Base-by-base conservation (phyloP, 2,113 vertebrate species). In the Stegostoma tigrinum region DNA sequence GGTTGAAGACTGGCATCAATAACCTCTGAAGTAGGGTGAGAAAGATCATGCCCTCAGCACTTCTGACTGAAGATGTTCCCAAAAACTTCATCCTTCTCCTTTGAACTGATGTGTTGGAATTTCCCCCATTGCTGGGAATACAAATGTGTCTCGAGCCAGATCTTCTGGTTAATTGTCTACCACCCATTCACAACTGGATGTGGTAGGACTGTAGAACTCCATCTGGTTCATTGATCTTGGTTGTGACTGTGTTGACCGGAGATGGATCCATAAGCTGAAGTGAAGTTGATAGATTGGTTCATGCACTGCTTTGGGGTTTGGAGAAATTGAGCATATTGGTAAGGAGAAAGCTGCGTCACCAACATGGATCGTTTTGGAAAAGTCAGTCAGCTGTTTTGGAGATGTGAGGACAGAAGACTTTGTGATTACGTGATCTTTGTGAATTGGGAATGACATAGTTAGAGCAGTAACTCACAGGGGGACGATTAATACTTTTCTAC, bases 401-500 rank as follows among this genome's bases (percentile, higher is more conserved):
- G 30, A 34, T 66, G 38, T 93, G 4, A 38, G 6, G n/a, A 38
- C 3, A n/a, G 61, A 61, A 66, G n/a, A 67, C 17, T 64, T 87
- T 87, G 45, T 48, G 83, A 48, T 86, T 86, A 42, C 78, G 15
- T 42, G n/a, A 42, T 38, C 52, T 90, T 15, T 55, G 55, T 91
- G 87, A n/a, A 30, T 30, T 34, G 61, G 52, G 52, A 90, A 90
- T 61, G 30, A 61, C 27, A 90, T 61, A 15, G 52, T 64, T 55
- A 90, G 3, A 64, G 34, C 87, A n/a, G 52, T 12, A 55, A 30
- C 93, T 72, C 85, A 52, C 83, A 42, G 68, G 96, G 38, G n/a
- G 19, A 2, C 85, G 93, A 95, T 96, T 96, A 87, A 55, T 86
- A 21, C 45, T 78, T 80, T 75, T 83, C 52, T 91, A 75, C 66